Evolutionary conservation across 2,113 vertebrate genomes (phyloP).

Genomic region (Sminthopsis crassicaudata): DNA sequence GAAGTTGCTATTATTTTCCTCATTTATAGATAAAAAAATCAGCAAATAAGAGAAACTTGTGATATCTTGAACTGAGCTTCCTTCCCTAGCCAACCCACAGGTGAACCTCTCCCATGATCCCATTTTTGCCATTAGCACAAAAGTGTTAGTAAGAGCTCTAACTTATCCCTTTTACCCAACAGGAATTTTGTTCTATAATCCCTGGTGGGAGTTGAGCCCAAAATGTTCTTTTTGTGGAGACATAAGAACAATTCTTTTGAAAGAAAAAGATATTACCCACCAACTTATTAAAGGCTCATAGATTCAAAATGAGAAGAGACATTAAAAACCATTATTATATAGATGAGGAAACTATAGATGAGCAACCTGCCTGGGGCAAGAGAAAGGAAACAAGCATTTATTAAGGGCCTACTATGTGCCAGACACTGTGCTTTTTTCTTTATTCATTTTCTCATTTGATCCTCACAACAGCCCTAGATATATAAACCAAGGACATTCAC

Average conservation of each 20-base stretch:
- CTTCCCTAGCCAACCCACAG: neutral
- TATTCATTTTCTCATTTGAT: neutral
- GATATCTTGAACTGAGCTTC: neutral
- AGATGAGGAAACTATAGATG: constrained; percentile 32
- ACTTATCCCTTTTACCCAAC: neutral
- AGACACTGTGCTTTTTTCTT: neutral
- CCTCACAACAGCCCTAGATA: neutral
- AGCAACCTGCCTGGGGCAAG: constrained; percentile 33
- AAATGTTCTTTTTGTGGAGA: neutral
- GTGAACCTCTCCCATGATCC: neutral
- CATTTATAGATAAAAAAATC: neutral
- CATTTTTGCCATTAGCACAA: neutral
- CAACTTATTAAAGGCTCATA: neutral
- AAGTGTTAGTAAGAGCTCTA: neutral
- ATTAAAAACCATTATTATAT: neutral
- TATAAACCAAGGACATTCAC: neutral
- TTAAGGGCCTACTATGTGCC: neutral
- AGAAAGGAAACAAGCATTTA: neutral
- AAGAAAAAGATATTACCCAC: neutral
- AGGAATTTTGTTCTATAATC: neutral
- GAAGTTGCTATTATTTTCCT: neutral
- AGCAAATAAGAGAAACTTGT: neutral
- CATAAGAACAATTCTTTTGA: neutral
- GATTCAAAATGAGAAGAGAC: neutral
- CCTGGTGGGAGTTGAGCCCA: neutral